Evolutionary conservation across 2,113 vertebrate genomes (phyloP).

Genomic region (Platysteira castanea): DNA sequence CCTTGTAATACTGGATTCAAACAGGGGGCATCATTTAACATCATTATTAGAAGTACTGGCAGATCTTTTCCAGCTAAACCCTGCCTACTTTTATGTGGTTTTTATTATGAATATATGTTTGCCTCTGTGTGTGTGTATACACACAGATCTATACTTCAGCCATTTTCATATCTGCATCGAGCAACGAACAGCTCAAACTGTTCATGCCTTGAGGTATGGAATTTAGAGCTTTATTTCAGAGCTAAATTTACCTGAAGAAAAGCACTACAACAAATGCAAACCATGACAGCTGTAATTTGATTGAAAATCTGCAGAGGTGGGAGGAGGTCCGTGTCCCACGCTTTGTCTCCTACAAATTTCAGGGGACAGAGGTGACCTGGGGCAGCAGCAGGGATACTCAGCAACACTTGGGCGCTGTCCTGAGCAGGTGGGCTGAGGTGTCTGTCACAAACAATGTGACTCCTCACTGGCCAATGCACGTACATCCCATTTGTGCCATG

Average conservation of each 20-base stretch:
- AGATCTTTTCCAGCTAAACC: not conserved
- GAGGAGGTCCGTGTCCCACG: not conserved
- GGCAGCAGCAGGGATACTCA: not conserved
- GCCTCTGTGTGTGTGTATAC: not conserved
- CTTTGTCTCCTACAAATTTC: conserved; percentile 17
- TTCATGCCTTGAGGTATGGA: not conserved
- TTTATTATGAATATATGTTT: not conserved
- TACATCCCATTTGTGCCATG: not conserved
- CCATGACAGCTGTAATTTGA: not conserved
- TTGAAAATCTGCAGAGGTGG: not conserved
- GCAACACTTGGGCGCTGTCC: not conserved
- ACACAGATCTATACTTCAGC: not conserved
- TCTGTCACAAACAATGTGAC: conserved; percentile 15
- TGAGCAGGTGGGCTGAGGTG: not conserved
- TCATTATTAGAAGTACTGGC: not conserved
- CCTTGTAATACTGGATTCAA: not conserved
- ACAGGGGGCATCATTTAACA: not conserved
- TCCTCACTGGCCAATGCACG: not conserved
- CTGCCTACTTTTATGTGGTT: not conserved
- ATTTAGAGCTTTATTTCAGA: not conserved
- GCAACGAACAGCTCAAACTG: not conserved
- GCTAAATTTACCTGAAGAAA: not conserved
- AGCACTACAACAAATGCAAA: not conserved
- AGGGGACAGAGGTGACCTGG: not conserved
- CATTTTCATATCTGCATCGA: not conserved